Percentiles rank a stretch among this genome's conserved stretches.
phyloP scores from a whole-genome alignment of 2,888 invertebrate species.

The Limnephilus marmoratus region DNA sequence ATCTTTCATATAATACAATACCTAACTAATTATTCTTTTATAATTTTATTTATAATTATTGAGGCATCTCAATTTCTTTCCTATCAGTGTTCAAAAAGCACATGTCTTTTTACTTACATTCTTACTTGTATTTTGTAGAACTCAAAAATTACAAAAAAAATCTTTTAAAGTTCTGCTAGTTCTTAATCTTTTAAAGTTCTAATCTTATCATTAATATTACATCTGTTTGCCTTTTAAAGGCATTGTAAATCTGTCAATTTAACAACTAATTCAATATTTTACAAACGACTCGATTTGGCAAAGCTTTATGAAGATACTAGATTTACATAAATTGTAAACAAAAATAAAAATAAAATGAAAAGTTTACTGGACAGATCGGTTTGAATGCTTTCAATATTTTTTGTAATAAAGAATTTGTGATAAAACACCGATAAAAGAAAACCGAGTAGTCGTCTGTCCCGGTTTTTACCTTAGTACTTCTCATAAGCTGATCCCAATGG shows the following conservation, averaged over 20 bases:
- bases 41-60: background rate
- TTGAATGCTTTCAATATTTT: background rate
- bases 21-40: too few relatives aligned
- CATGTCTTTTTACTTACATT: background rate
- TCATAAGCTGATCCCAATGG: constrained; percentile 98
- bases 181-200: background rate
- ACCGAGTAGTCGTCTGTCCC: constrained; percentile 6
- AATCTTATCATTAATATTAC: background rate
- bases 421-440: background rate
- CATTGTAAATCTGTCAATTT: background rate
- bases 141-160: background rate
- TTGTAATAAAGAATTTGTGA: background rate
- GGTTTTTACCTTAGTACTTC: constrained; percentile 90
- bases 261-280: background rate
- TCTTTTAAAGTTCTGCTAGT: background rate
- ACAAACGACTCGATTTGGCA: background rate
- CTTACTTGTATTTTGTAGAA: background rate
- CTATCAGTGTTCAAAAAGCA: background rate
- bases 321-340: background rate
- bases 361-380: background rate
- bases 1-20: too few relatives aligned
- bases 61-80: background rate
- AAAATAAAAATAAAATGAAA: background rate
- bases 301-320: too few relatives aligned
- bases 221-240: background rate